Base-by-base conservation (phyloP, 1,140 invertebrate species). In the Manduca sexta region DNA sequence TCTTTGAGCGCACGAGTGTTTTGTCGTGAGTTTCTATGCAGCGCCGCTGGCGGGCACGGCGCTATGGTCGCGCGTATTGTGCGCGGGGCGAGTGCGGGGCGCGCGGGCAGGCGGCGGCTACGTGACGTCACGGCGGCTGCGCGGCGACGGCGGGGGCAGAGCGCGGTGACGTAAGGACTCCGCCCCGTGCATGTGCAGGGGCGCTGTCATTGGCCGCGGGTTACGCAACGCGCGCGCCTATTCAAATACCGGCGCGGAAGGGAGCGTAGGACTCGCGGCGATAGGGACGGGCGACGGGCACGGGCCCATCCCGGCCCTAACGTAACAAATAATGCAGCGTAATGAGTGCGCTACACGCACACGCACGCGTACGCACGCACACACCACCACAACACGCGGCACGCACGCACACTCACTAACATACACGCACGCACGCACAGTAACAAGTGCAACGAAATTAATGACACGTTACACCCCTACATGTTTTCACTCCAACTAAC, bases 1-100 rank as follows among this genome's bases (percentile, higher is more conserved):
- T 87, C 78, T 85, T 86, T 82, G 73, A 83, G 76, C 71, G 77
- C 74, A 65, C 77, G 76, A 84, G 73, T 84, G 82, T 84, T 84
- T 86, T 86, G 82, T 84, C 74, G 69, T 56, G 50, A 65, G 74
- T 83, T 82, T 74, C 63, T 46, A 52, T 53, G 57, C 50, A 68
- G 47, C 62, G 65, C 78, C 82, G 56, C 69, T 31, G 52, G 49
- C 66, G 54, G 71, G 64, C 67, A 64, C 63, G 74, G 78, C 80
- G 81, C 82, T 81, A 63, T 18, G 15, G 54, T 81, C 73, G 74
- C 58, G 63, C 45, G 49, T 52, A 67, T 60, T 52, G 52, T 49
- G 61, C 52, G 68, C 65, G 79, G 60, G 64, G 74, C 57, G 64
- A 57, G 70, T 40, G 50, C 49, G 21, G 21, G 1, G 64, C 40